Base-by-base conservation (phyloP, 1,140 invertebrate genomes). In the Saccostrea echinata region DNA sequence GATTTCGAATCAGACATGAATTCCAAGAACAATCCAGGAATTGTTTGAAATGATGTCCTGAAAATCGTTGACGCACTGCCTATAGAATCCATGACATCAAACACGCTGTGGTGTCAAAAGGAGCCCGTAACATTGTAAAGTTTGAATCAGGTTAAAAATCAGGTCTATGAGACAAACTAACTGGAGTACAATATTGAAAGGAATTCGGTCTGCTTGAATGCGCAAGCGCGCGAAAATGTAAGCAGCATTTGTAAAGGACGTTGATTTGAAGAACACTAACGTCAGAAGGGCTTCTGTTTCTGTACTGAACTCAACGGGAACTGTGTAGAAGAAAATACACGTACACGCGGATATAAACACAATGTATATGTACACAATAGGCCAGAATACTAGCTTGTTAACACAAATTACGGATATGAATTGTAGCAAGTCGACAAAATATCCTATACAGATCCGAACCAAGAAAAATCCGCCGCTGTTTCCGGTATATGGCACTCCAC, bases 321-420 rank as follows among this genome's bases (percentile, higher is more conserved):
- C 68, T 1, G 27, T 16, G 68, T 30, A 76, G 27, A 76, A 27
- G 68, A 76, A 76, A 30, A 76, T 30, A 12, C 68, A 33, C 68
- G 68, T 76, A 18, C 68, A 76, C 16, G 3, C 33, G 13, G 33
- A 16, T 13, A 76, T 33, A 2, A 76, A 76, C 11, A 33, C 9
- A 24, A 76, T 76, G 68, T 76, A 76, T 30, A 76, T 76, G 27
- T 76, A 76, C 68, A 76, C 30, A 33, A 76, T 11, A 16, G 68
- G 68, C 68, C 68, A 76, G 9, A 76, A 76, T 76, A 27, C 33
- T 33, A 76, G 11, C 27, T 16, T 76, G 27, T 76, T 76, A 27
- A 76, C 30, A 24, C 8, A 76, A 61, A 61, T n/a, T 12, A 76
- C 12, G 68, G 27, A 33, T 33, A 76, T 1, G 33, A 76, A 76